Evolutionary conservation across 2,797 vertebrate genomes (phyloP).

Genomic region (Manis pentadactyla): DNA sequence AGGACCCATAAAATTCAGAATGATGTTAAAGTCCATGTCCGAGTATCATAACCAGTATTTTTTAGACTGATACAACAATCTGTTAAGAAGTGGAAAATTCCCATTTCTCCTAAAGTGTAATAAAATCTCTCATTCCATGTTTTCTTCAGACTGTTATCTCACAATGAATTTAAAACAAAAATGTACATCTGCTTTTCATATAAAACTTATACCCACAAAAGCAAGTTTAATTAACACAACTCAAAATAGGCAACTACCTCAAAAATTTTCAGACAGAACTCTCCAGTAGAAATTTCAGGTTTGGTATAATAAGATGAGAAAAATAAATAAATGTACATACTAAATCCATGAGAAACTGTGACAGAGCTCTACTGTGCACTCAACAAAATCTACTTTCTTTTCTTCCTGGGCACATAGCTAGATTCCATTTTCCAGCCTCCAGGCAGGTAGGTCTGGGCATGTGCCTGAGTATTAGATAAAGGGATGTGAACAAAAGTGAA

Average conservation of each 20-base stretch:
- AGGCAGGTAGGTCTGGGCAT: not conserved
- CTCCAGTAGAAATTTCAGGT: not conserved
- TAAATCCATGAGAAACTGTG: not conserved
- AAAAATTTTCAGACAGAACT: not conserved
- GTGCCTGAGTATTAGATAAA: not conserved
- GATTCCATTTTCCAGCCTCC: not conserved
- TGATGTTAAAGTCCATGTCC: not conserved
- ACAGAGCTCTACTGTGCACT: rapidly evolving
- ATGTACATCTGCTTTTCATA: not conserved
- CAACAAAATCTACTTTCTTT: not conserved
- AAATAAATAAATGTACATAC: not conserved
- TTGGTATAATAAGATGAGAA: not conserved
- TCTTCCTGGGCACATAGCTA: not conserved
- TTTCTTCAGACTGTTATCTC: not conserved
- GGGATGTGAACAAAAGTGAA: not conserved
- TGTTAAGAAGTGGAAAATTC: not conserved
- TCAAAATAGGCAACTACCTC: constrained; percentile 28
- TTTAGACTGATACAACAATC: not conserved
- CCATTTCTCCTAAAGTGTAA: not conserved
- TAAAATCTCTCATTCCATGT: not conserved
- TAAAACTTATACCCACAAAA: not conserved
- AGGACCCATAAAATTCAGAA: not conserved
- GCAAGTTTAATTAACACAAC: not conserved
- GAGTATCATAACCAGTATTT: not conserved
- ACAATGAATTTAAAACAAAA: not conserved